Evolutionary conservation across 2,113 vertebrate genomes (phyloP).

Genomic region (Cepphus grylle): DNA sequence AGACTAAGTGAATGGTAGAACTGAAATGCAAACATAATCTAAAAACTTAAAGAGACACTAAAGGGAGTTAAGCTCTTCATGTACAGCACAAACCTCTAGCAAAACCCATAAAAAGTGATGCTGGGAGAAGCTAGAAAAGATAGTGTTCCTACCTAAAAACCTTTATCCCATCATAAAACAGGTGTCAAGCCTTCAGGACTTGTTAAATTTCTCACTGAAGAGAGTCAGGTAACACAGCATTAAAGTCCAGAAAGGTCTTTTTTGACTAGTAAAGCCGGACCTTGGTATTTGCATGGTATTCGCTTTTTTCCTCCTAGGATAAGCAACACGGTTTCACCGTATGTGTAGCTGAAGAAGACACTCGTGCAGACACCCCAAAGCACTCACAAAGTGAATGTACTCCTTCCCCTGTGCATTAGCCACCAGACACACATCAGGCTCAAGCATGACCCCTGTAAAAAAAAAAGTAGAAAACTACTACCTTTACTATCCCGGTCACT

Average conservation of each 20-base stretch:
- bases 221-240: fast-evolving
- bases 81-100: neutral
- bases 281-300: neutral
- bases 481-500: neutral
- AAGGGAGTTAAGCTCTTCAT: neutral
- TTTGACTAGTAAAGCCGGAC: neutral
- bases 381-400: neutral
- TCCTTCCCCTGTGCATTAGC: neutral
- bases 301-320: neutral
- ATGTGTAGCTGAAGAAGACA: neutral
- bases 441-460: neutral
- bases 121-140: neutral
- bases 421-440: neutral
- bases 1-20: neutral
- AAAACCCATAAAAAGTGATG: neutral
- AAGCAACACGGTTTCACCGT: neutral
- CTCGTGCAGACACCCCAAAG: neutral
- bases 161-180: neutral
- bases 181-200: neutral
- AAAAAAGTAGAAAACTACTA: neutral
- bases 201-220: neutral
- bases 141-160: neutral
- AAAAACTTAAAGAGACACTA: neutral
- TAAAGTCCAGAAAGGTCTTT: neutral
- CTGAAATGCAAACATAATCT: neutral